Evolutionary conservation across 2,888 invertebrate genomes (phyloP).

Genomic region (Ecliptopera silaceata): DNA sequence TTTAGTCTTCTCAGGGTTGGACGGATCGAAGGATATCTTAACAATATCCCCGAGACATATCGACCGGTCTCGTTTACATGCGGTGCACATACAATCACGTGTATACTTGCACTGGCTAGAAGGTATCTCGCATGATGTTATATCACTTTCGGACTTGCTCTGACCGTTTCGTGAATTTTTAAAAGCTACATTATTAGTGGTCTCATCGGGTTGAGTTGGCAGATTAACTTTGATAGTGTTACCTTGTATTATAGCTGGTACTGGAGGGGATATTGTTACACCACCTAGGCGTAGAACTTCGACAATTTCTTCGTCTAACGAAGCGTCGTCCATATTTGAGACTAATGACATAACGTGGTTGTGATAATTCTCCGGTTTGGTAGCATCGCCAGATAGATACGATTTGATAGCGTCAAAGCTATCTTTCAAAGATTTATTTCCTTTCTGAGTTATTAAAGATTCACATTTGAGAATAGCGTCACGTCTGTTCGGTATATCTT

Average conservation of each 20-base stretch:
- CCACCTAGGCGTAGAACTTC: constrained; percentile 41
- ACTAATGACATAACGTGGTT: constrained; percentile 73
- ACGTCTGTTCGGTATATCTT: constrained; percentile 45
- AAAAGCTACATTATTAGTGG: constrained; percentile 69
- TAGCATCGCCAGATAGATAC: constrained; percentile 66
- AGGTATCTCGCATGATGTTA: constrained; percentile 61
- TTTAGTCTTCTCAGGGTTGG: constrained; percentile 40
- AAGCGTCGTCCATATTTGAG: constrained; percentile 66
- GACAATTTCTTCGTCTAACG: constrained; percentile 65
- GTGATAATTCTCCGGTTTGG: constrained; percentile 70
- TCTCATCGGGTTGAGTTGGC: constrained; percentile 54
- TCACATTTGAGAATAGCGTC: constrained; percentile 69
- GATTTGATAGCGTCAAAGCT: constrained; percentile 73
- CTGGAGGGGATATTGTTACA: constrained; percentile 13
- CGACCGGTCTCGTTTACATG: constrained; percentile 57
- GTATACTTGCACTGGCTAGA: constrained; percentile 74
- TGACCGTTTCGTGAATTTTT: constrained; percentile 63
- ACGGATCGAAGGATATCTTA: constrained; percentile 58
- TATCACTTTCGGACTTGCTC: constrained; percentile 65
- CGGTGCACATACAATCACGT: constrained; percentile 64
- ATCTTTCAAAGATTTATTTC: constrained; percentile 66
- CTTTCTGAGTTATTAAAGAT: constrained; percentile 65
- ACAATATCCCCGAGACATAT: constrained; percentile 59
- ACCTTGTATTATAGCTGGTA: constrained; percentile 32
- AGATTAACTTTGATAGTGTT: constrained; percentile 30